These are phyloP conservation scores for Hydra vulgaris DNA, from an alignment of 30 jellyfish, hydroid and myxozoan genomes.

Conservation along the genomic window DNA sequence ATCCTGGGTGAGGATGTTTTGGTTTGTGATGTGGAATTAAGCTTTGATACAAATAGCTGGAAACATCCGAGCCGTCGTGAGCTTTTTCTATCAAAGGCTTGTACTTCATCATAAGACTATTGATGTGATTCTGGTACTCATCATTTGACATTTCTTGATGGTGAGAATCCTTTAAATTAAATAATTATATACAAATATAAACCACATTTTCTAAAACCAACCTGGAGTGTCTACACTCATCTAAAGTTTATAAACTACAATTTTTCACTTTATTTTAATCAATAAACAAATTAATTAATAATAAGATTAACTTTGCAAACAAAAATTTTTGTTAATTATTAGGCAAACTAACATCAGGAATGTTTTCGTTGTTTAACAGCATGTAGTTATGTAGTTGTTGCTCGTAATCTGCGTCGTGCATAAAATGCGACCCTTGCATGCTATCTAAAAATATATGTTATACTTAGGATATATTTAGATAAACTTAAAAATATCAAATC, in stretches of 20 bases:
- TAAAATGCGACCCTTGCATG: background rate
- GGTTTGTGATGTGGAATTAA: conserved; percentile 59
- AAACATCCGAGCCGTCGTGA: background rate
- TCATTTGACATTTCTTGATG: conserved; percentile 72
- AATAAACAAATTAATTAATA: too few species aligned
- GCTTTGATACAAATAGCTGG: background rate
- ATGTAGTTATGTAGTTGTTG: background rate
- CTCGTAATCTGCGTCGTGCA: background rate
- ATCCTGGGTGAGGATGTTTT: conserved; percentile 76
- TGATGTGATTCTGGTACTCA: conserved; percentile 83
- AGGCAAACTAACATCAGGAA: background rate
- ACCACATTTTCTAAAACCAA: too few species aligned
- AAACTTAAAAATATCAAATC: too few species aligned
- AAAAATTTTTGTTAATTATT: too few species aligned
- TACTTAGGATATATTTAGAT: conserved; percentile 26
- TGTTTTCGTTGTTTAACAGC: background rate
- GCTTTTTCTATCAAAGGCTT: conserved; percentile 30
- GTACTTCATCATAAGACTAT: conserved; percentile 54
- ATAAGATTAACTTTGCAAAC: too few species aligned
- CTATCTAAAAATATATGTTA: background rate
- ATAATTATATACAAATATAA: too few species aligned
- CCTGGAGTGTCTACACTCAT: too few species aligned
- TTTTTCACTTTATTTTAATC: too few species aligned
- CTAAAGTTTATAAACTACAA: too few species aligned
- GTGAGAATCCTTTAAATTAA: conserved; percentile 34